Percentiles rank a stretch among this genome's conserved stretches.
These are phyloP conservation scores for Cheilosia pagana DNA, from an alignment of 2,888 invertebrate genomes.

Conservation along the genomic window DNA sequence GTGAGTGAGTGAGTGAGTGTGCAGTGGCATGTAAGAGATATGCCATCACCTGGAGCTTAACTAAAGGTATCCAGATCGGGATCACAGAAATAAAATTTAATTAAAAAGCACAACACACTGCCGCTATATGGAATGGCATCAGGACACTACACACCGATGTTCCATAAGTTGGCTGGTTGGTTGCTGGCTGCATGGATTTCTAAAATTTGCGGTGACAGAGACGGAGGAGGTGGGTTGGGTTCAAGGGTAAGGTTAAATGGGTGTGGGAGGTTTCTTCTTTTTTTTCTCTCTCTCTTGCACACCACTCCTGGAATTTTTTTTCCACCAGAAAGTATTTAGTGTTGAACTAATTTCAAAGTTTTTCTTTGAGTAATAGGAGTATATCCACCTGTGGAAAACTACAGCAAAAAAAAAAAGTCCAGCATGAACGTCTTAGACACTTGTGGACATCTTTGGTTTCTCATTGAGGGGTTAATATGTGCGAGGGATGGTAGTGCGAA, in stretches of 20 bases:
- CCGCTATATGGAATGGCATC: not conserved
- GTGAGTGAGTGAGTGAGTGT: constrained; percentile 55
- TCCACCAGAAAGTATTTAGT: not conserved
- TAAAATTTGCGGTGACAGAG: constrained; percentile 1
- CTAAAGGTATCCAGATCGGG: constrained; percentile 59
- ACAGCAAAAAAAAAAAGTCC: too few relatives aligned
- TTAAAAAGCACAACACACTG: constrained; percentile 67
- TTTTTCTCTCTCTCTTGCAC: too few relatives aligned
- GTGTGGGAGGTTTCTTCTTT: not conserved
- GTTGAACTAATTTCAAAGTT: constrained; percentile 3
- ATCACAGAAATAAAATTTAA: constrained; percentile 68
- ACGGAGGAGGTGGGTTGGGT: not conserved
- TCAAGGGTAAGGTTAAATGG: constrained; percentile 4
- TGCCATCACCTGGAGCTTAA: constrained; percentile 61
- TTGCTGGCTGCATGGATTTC: not conserved
- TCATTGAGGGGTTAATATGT: too few relatives aligned
- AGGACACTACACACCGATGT: not conserved
- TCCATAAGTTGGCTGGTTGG: not conserved
- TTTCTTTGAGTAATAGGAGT: constrained; percentile 2
- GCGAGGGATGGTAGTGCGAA: too few relatives aligned
- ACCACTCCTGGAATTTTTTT: not conserved
- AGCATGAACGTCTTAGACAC: not conserved
- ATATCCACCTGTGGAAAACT: too few relatives aligned
- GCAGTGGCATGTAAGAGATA: constrained; percentile 64
- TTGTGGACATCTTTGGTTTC: not conserved